Evolutionary conservation across 2,113 vertebrate species (phyloP), one percentile per base, ranked within the genome.

Genomic region (Deroptyus accipitrinus): DNA sequence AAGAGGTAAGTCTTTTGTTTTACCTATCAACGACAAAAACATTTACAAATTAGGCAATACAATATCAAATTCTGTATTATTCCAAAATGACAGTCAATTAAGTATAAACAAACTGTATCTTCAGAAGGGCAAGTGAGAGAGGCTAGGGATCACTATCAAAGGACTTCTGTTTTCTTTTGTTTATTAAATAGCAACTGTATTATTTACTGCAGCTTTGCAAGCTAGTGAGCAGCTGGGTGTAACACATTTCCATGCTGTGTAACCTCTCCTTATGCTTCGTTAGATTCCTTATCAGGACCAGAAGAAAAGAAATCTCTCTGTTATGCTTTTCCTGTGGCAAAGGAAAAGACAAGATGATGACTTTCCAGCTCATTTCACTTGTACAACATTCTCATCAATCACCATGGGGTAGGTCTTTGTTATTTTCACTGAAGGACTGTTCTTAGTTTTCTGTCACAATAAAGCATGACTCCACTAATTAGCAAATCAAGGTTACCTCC

Each of bases 341-440:
- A 98, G 97, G 94, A 98, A 97, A 97, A 97, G 95, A 98, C 98
- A 97, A 98, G 98, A 99, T 98, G 97, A 99, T 98, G 98, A 98
- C 97, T 98, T 99, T 99, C 99, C 98, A 99, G 98, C 98, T 98
- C 98, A 99, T 98, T 99, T 99, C 98, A 98, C 98, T 98, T 96
- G 97, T 97, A 98, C 98, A 98, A 98, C 96, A 77, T 98, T 98
- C 97, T 99, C 98, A 98, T 99, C 98, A 98, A 98, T 99, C 98
- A 98, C 98, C 97, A 98, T 98, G 98, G 96, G 98, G 98, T 98
- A 97, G 98, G 98, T 98, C 98, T 98, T 96, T 97, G 94, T 95
- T 97, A 92, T 96, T 97, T 82, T 89, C 97, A 70, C 70, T 88
- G 84, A 87, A 91, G 95, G 94, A 97, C 88, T 96, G 95, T 89